Evolutionary conservation across 2,113 vertebrate genomes (phyloP).

Genomic region (Caranx ignobilis): DNA sequence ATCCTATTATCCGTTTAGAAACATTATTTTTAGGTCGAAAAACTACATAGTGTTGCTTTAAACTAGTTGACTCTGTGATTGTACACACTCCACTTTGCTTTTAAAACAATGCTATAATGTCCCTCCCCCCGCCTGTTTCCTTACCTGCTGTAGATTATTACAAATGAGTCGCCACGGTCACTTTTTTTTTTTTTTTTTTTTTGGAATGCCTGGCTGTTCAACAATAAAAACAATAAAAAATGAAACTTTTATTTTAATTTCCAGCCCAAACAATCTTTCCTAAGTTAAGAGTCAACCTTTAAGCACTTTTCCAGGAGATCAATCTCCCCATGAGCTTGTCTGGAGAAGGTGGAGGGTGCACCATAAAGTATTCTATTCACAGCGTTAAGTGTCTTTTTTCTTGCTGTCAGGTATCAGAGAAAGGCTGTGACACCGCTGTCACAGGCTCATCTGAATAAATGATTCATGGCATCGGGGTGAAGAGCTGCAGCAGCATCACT

Average conservation of each 20-base stretch:
- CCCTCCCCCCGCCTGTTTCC: too few relatives aligned
- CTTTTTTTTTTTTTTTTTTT: too few relatives aligned
- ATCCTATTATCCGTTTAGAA: too few relatives aligned
- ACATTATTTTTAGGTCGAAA: too few relatives aligned
- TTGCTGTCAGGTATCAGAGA: slow-evolving; percentile 35
- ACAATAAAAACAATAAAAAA: too few relatives aligned
- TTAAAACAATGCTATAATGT: too few relatives aligned
- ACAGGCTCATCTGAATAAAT: slow-evolving; percentile 59
- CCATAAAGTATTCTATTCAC: slow-evolving; percentile 11
- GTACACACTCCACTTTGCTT: too few relatives aligned
- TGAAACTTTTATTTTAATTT: not conserved
- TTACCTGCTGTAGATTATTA: too few relatives aligned
- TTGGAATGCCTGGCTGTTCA: too few relatives aligned
- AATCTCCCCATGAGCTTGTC: not conserved
- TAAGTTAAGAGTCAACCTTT: not conserved
- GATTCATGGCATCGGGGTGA: slow-evolving; percentile 51
- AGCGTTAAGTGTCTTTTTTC: not conserved
- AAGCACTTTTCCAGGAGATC: not conserved
- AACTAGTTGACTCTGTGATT: too few relatives aligned
- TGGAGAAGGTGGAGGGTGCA: not conserved
- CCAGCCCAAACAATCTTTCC: not conserved
- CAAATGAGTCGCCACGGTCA: too few relatives aligned
- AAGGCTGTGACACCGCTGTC: slow-evolving; percentile 36
- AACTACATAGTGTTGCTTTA: too few relatives aligned
- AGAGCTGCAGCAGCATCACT: slow-evolving; percentile 19